Conservation (phyloP, 2,113 vertebrate genomes). For the Myocastor coypus region DNA sequence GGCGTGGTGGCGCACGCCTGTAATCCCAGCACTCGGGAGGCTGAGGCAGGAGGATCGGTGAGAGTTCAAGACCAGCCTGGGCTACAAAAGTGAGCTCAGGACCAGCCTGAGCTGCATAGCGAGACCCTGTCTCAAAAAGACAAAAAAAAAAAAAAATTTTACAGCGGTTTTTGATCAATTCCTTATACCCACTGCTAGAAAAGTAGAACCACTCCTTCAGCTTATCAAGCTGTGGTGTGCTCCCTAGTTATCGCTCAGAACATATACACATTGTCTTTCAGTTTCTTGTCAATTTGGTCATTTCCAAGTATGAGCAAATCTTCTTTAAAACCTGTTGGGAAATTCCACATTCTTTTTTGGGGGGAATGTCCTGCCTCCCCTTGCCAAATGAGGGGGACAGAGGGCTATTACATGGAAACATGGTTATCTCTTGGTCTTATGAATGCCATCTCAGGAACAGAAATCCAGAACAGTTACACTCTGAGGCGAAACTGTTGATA, state of each 20-base stretch:
- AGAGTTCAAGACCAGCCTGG: too few species aligned
- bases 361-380: neutral
- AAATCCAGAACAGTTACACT: neutral
- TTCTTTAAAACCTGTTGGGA: neutral
- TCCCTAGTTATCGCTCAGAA: neutral
- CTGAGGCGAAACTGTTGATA: neutral
- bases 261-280: neutral
- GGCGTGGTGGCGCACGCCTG: too few species aligned
- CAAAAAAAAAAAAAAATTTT: too few species aligned
- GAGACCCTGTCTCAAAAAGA: too few species aligned
- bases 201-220: slow-evolving; percentile 8
- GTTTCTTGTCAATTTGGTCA: neutral
- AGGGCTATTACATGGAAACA: slow-evolving; percentile 39
- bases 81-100: too few species aligned
- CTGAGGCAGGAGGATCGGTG: too few species aligned
- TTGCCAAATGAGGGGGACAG: neutral
- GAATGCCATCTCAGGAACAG: neutral
- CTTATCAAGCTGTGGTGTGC: neutral
- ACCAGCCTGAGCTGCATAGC: too few species aligned
- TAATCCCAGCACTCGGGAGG: too few species aligned
- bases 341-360: neutral
- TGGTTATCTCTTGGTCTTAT: neutral
- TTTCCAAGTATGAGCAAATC: slow-evolving; percentile 31
- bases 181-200: neutral
- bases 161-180: neutral